These are phyloP conservation scores for Montipora capitata DNA, from an alignment of 92 coral and sea anemone species.

Conservation along the genomic window DNA sequence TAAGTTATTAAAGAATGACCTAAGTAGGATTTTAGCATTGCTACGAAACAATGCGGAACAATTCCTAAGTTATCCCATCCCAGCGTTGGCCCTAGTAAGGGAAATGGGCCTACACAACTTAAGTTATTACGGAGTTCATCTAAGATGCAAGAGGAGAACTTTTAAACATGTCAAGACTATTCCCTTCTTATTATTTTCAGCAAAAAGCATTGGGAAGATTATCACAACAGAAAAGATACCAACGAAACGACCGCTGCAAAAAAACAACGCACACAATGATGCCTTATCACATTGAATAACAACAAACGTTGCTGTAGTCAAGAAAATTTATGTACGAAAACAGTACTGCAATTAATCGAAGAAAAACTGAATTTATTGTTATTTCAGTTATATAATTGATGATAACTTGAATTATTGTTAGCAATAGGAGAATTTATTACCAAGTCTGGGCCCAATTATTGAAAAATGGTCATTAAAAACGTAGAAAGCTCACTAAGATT, in stretches of 20 bases:
- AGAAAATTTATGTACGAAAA: neutral
- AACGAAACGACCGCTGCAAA: neutral
- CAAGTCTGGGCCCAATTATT: no score
- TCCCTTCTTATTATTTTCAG: neutral
- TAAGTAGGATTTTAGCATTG: no score
- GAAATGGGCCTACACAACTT: no score
- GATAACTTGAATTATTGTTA: no score
- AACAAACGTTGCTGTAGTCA: neutral
- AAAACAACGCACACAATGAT: neutral
- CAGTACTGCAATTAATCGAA: neutral
- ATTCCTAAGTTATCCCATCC: no score
- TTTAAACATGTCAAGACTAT: neutral
- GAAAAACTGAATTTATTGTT: neutral
- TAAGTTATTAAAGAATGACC: no score
- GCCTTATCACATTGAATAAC: neutral
- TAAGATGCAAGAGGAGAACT: neutral
- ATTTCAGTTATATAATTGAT: neutral
- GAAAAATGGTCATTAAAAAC: no score
- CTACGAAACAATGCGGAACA: no score
- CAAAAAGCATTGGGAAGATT: neutral
- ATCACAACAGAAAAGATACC: neutral
- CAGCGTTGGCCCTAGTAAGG: no score
- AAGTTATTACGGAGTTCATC: neutral
- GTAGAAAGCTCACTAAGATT: no score
- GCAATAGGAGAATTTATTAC: no score